Evolutionary conservation across 2,797 vertebrate genomes (phyloP), one percentile per base, ranked within the genome.

Genomic region (Chaetophractus vellerosus): DNA sequence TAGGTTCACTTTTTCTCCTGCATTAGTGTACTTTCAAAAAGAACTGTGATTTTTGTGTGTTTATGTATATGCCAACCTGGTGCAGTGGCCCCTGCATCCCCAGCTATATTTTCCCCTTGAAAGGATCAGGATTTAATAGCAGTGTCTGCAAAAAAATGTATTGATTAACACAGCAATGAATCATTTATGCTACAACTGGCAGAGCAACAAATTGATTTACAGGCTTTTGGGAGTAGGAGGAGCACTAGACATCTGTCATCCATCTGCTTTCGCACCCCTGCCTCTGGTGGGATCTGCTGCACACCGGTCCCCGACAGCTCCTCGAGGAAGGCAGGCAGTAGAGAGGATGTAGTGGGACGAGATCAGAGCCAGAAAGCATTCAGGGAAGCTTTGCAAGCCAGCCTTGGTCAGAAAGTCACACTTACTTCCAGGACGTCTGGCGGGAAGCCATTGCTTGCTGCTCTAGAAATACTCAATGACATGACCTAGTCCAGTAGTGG

Each of bases 111-210:
- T 97, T 84, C 63, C 36, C 50, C 75, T 90, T 95, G 45, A 94
- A 76, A 83, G 59, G 9, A 81, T 75, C 26, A 48, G 74, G 68
- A 63, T 79, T 55, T 75, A 92, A 66, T 91, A 63, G 59, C 80
- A 90, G 61, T 11, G 10, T 92, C 33, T 90, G 48, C 1, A 93
- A 86, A 90, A 90, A 55, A 89, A 72, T 28, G 16, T 93, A 94
- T 12, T 48, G 66, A 50, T 93, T 76, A 75, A 88, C 78, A 74
- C 38, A 82, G 9, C 36, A 72, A 36, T 96, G 64, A 97, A 95
- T 92, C 94, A 81, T 92, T 96, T 2, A 28, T 97, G 80, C 6
- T 28, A 15, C n/a, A 84, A 71, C 84, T 33, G 82, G 36, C 38
- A 87, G 59, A 26, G 19, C 26, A 91, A 0, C 12, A 50, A 89